phyloP scores from a whole-genome alignment of 53 echinoderm and acorn worm genomes.

The Luidia sarsii region DNA sequence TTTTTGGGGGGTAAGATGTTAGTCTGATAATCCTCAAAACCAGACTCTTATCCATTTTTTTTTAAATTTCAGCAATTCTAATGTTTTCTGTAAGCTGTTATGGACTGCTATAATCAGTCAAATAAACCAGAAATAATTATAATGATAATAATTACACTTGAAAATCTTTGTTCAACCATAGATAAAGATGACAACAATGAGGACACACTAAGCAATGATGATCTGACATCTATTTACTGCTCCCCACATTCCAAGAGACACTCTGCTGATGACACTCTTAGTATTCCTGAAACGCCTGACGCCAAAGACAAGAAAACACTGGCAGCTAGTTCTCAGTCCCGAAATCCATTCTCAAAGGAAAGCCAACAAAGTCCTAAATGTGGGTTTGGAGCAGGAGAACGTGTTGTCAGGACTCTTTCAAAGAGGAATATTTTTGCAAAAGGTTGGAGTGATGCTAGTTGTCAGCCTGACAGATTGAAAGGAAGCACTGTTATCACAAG shows the following conservation, averaged over 20 bases:
- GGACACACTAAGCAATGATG: constrained; percentile 25
- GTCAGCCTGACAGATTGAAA: constrained; percentile 14
- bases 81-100: too few species aligned
- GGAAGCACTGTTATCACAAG: constrained; percentile 26
- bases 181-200: too few species aligned
- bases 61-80: too few species aligned
- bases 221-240: constrained; percentile 49
- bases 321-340: not conserved
- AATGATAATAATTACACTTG: too few species aligned
- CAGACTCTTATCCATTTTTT: too few species aligned
- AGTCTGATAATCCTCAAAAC: too few species aligned
- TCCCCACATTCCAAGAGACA: constrained; percentile 21
- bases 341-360: constrained; percentile 31
- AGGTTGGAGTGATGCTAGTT: not conserved
- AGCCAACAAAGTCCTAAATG: not conserved
- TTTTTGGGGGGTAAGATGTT: too few species aligned
- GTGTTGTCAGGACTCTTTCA: constrained; percentile 1
- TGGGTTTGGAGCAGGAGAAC: constrained; percentile 29
- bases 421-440: constrained; percentile 49
- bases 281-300: constrained; percentile 46
- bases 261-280: not conserved
- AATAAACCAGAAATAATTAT: too few species aligned
- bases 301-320: constrained; percentile 28
- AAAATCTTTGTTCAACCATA: too few species aligned
- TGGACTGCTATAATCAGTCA: too few species aligned